A percentile compares a stretch with the other conserved stretches of the same genome.
These are phyloP conservation scores for Chrysochloris asiatica DNA, from an alignment of 2,113 vertebrate genomes.

Conservation along the genomic window DNA sequence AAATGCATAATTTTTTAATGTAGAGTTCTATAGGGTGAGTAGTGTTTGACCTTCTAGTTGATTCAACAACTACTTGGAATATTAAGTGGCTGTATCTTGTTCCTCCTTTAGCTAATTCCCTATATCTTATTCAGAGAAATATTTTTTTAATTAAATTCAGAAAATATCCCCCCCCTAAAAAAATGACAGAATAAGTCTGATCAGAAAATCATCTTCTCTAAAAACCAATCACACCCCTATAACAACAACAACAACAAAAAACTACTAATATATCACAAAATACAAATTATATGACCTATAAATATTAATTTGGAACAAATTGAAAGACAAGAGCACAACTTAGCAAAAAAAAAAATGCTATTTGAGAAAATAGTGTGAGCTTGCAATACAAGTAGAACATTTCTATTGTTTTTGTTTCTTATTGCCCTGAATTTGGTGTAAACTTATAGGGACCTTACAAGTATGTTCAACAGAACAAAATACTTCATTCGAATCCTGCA, in stretches of 20 bases:
- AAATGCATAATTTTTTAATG: not conserved
- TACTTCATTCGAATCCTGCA: too few relatives aligned
- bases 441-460: too few relatives aligned
- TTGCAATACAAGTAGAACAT: not conserved
- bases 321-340: not conserved
- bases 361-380: not conserved
- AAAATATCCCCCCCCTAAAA: not conserved
- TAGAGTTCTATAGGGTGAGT: not conserved
- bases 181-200: not conserved
- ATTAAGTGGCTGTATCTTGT: not conserved
- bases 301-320: constrained; percentile 5
- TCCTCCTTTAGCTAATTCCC: not conserved
- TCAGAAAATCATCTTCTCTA: not conserved
- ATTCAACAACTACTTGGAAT: constrained; percentile 4
- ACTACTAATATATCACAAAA: not conserved
- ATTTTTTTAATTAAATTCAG: not conserved
- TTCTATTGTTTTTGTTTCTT: not conserved
- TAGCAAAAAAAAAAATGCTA: constrained; percentile 25
- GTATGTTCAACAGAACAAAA: too few relatives aligned
- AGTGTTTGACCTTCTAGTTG: not conserved
- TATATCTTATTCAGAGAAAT: constrained; percentile 39
- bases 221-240: not conserved
- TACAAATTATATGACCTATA: not conserved
- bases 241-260: not conserved
- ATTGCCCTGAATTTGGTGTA: too few relatives aligned